These are phyloP conservation scores for Fistularia tabacaria DNA, from an alignment of 2,797 vertebrate species.

Conservation along the genomic window DNA sequence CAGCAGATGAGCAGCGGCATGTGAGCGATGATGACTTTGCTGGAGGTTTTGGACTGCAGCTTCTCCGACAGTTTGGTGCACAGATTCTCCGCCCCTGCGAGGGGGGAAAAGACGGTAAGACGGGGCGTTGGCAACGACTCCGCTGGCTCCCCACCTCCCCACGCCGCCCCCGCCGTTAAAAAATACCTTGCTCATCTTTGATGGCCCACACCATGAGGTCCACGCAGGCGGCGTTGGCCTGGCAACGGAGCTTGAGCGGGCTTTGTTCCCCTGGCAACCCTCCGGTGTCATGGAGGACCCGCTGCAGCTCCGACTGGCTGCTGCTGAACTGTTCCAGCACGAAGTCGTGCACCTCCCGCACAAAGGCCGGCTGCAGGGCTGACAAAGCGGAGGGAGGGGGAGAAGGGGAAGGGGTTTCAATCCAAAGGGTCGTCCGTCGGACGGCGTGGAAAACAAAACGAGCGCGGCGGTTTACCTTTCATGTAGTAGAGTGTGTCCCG, in stretches of 20 bases:
- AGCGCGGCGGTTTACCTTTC: constrained; percentile 77
- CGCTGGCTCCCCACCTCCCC: too few species aligned
- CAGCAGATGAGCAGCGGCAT: constrained; percentile 94
- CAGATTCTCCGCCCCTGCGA: constrained; percentile 89
- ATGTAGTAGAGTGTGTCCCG: constrained; percentile 92
- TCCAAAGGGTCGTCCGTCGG: background rate
- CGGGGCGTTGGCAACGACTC: too few species aligned
- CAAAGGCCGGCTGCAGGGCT: constrained; percentile 85
- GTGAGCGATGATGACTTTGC: constrained; percentile 95
- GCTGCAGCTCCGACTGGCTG: constrained; percentile 91
- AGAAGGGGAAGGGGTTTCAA: background rate
- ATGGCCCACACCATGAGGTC: constrained; percentile 98
- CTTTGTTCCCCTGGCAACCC: constrained; percentile 83
- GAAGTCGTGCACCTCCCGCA: constrained; percentile 94
- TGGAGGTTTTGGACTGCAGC: constrained; percentile 94
- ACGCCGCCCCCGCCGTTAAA: background rate
- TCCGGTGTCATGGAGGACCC: constrained; percentile 85
- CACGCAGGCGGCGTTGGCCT: constrained; percentile 94
- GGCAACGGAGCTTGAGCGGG: constrained; percentile 90
- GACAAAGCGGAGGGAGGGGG: background rate
- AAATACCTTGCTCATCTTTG: constrained; percentile 92
- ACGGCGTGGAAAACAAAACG: background rate
- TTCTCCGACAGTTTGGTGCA: constrained; percentile 94
- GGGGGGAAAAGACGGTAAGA: constrained; percentile 1
- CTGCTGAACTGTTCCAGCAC: constrained; percentile 93